A percentile compares a stretch with the other conserved stretches of the same genome.
phyloP scores from a whole-genome alignment of 1,140 invertebrate species.

The Camponotus pennsylvanicus region DNA sequence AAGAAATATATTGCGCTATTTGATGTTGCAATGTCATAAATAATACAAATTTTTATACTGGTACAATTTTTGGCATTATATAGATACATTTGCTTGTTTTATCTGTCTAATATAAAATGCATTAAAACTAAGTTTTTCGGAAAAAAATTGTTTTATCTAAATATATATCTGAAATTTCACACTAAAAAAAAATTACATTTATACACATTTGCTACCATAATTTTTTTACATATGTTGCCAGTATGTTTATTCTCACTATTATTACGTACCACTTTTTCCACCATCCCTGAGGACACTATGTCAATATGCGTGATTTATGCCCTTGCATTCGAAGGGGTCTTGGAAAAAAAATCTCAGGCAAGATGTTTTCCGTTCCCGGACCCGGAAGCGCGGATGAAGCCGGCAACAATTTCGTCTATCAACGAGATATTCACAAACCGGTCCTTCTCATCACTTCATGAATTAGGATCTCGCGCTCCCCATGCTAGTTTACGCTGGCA shows the following conservation, averaged over 20 bases:
- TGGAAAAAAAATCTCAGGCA: slow-evolving; percentile 21
- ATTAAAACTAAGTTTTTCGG: neutral
- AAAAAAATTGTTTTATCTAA: neutral
- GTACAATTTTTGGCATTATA: neutral
- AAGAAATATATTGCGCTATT: neutral
- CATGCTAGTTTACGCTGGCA: slow-evolving; percentile 31
- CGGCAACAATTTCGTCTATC: slow-evolving; percentile 34
- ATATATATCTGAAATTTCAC: neutral
- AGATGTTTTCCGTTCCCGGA: neutral
- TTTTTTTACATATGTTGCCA: neutral
- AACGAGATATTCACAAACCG: slow-evolving; percentile 31
- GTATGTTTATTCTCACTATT: neutral
- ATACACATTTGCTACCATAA: neutral
- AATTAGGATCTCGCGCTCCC: slow-evolving; percentile 23
- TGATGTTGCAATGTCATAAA: neutral
- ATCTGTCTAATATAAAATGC: neutral
- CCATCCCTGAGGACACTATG: neutral
- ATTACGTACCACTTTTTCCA: neutral
- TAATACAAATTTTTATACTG: neutral
- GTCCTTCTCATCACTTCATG: slow-evolving; percentile 16
- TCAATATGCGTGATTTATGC: slow-evolving; percentile 36
- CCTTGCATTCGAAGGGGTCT: slow-evolving; percentile 1
- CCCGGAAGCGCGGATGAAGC: neutral
- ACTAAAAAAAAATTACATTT: neutral
- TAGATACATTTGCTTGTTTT: neutral